Evolutionary conservation across 2,888 invertebrate species (phyloP).

Genomic region (Tipula confusa): DNA sequence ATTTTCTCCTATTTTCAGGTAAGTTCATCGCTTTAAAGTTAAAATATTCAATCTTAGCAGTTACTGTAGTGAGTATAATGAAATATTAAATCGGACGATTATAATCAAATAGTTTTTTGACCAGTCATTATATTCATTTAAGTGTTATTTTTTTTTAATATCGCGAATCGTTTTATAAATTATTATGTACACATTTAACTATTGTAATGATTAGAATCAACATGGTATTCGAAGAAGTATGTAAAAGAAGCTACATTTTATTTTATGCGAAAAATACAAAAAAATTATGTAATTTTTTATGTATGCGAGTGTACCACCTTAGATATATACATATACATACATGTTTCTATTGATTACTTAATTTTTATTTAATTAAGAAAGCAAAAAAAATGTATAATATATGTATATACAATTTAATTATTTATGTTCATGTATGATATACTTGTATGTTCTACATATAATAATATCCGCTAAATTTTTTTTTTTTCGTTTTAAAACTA

Average conservation of each 20-base stretch:
- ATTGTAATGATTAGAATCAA: background rate
- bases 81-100: no score
- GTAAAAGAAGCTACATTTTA: background rate
- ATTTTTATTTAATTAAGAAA: conserved; percentile 12
- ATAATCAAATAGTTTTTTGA: no score
- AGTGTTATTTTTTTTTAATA: no score
- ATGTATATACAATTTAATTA: background rate
- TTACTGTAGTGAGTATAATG: no score
- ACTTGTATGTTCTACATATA: background rate
- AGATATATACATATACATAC: background rate
- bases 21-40: no score
- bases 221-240: background rate
- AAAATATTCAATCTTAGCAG: no score
- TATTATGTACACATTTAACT: background rate
- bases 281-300: background rate
- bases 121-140: no score
- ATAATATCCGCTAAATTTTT: conserved; percentile 13
- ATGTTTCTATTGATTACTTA: background rate
- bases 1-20: no score
- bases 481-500: background rate
- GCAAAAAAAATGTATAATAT: background rate
- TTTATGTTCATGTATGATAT: conserved; percentile 12
- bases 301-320: no score
- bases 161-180: background rate
- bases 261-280: background rate